Percentiles rank a stretch among this genome's conserved stretches.
phyloP scores from a whole-genome alignment of 2,888 invertebrate species.

The Bibio marci region DNA sequence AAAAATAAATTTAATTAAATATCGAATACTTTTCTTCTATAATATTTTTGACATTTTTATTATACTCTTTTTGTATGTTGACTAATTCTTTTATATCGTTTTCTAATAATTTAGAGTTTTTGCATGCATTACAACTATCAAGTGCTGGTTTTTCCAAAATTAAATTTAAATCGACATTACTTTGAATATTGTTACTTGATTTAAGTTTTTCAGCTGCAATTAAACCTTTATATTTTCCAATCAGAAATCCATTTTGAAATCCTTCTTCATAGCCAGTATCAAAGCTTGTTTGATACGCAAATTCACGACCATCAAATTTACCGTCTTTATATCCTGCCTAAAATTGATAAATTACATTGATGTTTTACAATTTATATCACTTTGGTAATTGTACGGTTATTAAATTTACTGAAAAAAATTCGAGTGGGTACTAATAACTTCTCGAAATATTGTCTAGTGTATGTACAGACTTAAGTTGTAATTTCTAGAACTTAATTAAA shows the following conservation, averaged over 20 bases:
- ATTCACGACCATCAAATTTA: constrained; percentile 40
- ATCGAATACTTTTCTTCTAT: too few species aligned
- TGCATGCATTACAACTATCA: constrained; percentile 15
- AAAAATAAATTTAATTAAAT: too few species aligned
- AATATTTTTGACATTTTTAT: background rate
- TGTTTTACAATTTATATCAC: too few species aligned
- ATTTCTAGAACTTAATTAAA: too few species aligned
- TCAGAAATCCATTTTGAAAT: constrained; percentile 37
- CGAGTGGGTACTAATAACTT: too few species aligned
- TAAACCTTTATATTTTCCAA: constrained; percentile 34
- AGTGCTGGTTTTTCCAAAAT: constrained; percentile 8
- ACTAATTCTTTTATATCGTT: constrained; percentile 15
- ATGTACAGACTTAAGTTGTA: too few species aligned
- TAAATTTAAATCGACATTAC: background rate
- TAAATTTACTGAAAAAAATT: too few species aligned
- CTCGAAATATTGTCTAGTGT: too few species aligned
- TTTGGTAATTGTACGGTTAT: too few species aligned
- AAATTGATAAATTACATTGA: too few species aligned
- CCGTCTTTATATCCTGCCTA: constrained; percentile 55
- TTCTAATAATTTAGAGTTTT: constrained; percentile 10
- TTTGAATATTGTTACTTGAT: too few species aligned
- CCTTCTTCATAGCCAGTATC: constrained; percentile 51
- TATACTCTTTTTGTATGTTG: constrained; percentile 17
- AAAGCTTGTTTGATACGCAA: constrained; percentile 49
- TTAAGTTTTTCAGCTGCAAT: constrained; percentile 8